phyloP scores from a whole-genome alignment of 2,113 vertebrate genomes.

The Salvator merianae region DNA sequence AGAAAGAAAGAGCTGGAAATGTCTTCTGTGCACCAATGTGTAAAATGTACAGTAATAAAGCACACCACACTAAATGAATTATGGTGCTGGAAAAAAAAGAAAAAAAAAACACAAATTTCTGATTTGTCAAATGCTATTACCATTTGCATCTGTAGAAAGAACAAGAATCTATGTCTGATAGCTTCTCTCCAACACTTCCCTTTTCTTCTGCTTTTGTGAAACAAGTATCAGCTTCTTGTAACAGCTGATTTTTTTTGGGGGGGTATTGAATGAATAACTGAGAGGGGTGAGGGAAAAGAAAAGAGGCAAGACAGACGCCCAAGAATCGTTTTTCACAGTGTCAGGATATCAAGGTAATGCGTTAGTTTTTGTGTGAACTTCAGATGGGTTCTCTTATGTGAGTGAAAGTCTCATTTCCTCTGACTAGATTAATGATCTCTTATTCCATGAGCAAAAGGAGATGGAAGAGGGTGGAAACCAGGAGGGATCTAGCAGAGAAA shows the following conservation, averaged over 20 bases:
- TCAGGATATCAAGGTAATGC: constrained; percentile 43
- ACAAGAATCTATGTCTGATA: constrained; percentile 48
- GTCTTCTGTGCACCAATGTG: constrained; percentile 67
- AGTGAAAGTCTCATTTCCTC: constrained; percentile 55
- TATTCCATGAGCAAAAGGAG: constrained; percentile 28
- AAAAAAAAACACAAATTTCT: constrained; percentile 65
- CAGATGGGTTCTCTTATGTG: constrained; percentile 19
- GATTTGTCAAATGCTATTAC: constrained; percentile 75
- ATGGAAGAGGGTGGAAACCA: constrained; percentile 39
- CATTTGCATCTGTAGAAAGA: constrained; percentile 54
- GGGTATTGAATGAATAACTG: constrained; percentile 56
- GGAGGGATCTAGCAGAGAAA: constrained; percentile 21
- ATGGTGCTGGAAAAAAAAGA: constrained; percentile 21
- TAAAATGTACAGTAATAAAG: constrained; percentile 74
- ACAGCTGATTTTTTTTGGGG: constrained; percentile 60
- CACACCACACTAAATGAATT: constrained; percentile 73
- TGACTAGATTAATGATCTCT: constrained; percentile 43
- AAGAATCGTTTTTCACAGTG: constrained; percentile 49
- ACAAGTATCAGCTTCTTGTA: constrained; percentile 32
- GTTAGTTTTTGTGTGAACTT: constrained; percentile 47
- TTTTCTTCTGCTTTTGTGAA: constrained; percentile 47
- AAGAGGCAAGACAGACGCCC: constrained; percentile 26
- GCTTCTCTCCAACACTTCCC: constrained; percentile 40
- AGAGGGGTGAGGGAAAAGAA: constrained; percentile 12
- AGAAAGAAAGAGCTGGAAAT: constrained; percentile 27